These are phyloP conservation scores for Donacobius atricapilla DNA, from an alignment of 2,113 vertebrate genomes.

Conservation along the genomic window DNA sequence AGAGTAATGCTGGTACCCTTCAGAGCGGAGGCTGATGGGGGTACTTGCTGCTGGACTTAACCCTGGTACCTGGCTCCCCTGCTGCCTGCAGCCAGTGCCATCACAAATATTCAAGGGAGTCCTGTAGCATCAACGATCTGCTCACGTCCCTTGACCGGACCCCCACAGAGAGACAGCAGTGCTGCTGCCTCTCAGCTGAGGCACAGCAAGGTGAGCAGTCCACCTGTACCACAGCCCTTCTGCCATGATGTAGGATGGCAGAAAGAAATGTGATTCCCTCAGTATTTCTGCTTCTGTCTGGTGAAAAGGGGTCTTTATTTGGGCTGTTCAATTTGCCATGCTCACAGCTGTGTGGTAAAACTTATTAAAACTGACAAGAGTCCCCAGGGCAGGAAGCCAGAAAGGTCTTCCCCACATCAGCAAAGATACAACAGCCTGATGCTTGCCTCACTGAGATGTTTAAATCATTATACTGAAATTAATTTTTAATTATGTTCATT, in stretches of 20 bases:
- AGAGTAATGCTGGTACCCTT: background rate
- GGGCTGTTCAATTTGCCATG: conserved; percentile 14
- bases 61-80: background rate
- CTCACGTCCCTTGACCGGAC: background rate
- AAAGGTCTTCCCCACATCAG: conserved; percentile 23
- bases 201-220: background rate
- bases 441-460: background rate
- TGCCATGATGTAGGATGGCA: background rate
- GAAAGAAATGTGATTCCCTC: background rate
- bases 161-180: background rate
- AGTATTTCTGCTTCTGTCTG: background rate
- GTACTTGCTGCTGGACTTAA: background rate
- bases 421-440: background rate
- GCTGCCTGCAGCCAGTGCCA: background rate
- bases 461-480: conserved; percentile 13
- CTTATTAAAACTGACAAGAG: conserved; percentile 56
- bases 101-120: background rate
- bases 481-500: background rate
- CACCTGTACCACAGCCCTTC: background rate
- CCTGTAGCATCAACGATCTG: background rate
- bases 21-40: background rate
- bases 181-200: background rate
- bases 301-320: conserved; percentile 25
- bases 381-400: conserved; percentile 29
- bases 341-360: conserved; percentile 10